Evolutionary conservation across 2,113 vertebrate genomes (phyloP), one percentile per base, ranked within the genome.

Genomic region (Panthera tigris): DNA sequence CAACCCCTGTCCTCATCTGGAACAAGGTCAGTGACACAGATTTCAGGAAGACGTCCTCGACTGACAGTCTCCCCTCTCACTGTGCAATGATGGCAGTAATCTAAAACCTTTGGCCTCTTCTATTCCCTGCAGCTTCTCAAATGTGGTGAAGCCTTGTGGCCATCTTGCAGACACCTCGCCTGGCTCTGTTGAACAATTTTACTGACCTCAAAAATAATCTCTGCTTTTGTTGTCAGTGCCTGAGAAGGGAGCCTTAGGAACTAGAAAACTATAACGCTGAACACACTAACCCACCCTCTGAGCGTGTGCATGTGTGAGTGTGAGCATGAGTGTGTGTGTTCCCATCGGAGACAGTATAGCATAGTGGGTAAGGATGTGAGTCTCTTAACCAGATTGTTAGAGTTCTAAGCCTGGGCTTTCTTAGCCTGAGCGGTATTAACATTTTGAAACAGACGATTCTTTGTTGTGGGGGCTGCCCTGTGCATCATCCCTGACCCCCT

Each of bases 1-100:
- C 99, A 33, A 99, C 99, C 14, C 99, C 99, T 12, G 99, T 99
- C 86, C 99, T 99, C 95, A 99, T 98, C 98, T 99, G 99, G 99
- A 99, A 99, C 98, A 99, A 99, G 99, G 99, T 99, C 82, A 80
- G 98, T 98, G 63, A 57, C 33, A 4, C 5, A 15, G 89, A 39
- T 71, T 69, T 69, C 57, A 31, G 57, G 78, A 41, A 66, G 61
- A 31, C 9, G 0, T 16, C 18, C n/a, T 39, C 29, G 61, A 36
- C 27, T 12, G 21, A 31, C 8, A 4, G 7, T 18, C 50, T 31
- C 57, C 39, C 71, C 45, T 86, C 18, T 48, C 8, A 27, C 25
- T 8, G 76, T 6, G 36, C 12, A 55, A 9, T 18, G 23, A 36
- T 1, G 27, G 14, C 14, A 5, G 27, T 25, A 25, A 61, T 11